phyloP scores from a whole-genome alignment of 2,888 invertebrate species.

The Anagyrus pseudococci region DNA sequence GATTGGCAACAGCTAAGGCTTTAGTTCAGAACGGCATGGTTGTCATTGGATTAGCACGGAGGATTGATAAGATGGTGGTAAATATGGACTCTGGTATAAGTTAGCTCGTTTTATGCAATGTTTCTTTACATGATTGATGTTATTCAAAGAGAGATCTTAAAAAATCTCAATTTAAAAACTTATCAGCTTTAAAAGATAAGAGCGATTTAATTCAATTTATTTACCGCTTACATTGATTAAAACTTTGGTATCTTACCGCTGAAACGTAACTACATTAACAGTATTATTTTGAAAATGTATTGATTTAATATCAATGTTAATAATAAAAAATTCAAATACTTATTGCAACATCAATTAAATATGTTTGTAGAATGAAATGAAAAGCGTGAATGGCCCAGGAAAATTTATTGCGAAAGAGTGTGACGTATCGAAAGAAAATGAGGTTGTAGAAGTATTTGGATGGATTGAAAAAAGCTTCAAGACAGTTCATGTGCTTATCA shows the following conservation, averaged over 20 bases:
- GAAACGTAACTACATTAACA: too few relatives aligned
- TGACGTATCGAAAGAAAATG: conserved; percentile 53
- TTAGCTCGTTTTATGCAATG: too few relatives aligned
- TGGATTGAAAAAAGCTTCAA: conserved; percentile 53
- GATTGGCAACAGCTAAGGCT: conserved; percentile 61
- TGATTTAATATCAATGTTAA: too few relatives aligned
- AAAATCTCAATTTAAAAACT: background rate
- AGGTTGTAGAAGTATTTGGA: conserved; percentile 50
- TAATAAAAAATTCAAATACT: too few relatives aligned
- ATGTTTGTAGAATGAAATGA: conserved; percentile 8
- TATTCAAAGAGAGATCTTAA: background rate
- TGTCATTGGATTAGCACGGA: conserved; percentile 66
- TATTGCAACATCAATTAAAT: background rate
- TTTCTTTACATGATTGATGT: background rate
- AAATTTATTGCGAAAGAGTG: conserved; percentile 52
- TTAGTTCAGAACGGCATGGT: conserved; percentile 64
- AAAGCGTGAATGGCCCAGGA: conserved; percentile 38
- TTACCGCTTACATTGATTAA: background rate
- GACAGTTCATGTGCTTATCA: conserved; percentile 55
- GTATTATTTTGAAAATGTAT: too few relatives aligned
- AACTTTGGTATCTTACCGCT: too few relatives aligned
- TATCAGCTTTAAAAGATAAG: too few relatives aligned
- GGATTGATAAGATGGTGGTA: conserved; percentile 61
- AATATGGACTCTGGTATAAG: background rate
- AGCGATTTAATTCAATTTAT: background rate